phyloP scores from a whole-genome alignment of 2,797 vertebrate species.

The Poeciliopsis presidionis region DNA sequence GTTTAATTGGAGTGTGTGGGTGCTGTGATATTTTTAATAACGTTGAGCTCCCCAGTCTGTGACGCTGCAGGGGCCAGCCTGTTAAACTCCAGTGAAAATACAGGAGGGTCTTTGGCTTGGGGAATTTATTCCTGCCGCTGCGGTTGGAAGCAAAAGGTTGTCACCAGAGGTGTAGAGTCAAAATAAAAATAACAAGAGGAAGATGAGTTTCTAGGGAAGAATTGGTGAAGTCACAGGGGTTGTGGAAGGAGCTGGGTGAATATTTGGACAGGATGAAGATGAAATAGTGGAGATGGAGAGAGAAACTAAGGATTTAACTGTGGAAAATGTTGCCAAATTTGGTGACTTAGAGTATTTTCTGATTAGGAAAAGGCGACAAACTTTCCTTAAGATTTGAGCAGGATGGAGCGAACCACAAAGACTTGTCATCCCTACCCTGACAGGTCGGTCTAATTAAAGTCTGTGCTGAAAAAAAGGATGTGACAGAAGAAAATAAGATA shows the following conservation, averaged over 20 bases:
- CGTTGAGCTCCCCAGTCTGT: slow-evolving; percentile 11
- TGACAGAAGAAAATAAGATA: not conserved
- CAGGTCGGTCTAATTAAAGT: slow-evolving; percentile 46
- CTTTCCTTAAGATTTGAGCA: slow-evolving; percentile 31
- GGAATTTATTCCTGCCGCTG: slow-evolving; percentile 25
- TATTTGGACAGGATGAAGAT: slow-evolving; percentile 2
- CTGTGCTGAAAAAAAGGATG: slow-evolving; percentile 20
- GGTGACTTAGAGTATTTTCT: slow-evolving; percentile 18
- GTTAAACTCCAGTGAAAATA: slow-evolving; percentile 50
- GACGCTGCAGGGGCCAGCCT: slow-evolving; percentile 37
- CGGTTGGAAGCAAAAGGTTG: slow-evolving; percentile 37
- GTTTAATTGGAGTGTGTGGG: slow-evolving; percentile 55
- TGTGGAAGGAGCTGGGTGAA: slow-evolving; percentile 21
- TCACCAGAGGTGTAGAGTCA: slow-evolving; percentile 2
- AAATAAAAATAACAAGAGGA: slow-evolving; percentile 1
- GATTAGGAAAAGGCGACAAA: slow-evolving; percentile 6
- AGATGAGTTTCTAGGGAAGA: slow-evolving; percentile 19
- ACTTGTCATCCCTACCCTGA: slow-evolving; percentile 31
- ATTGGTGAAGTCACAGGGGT: slow-evolving; percentile 14
- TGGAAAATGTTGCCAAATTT: not conserved
- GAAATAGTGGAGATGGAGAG: slow-evolving; percentile 2
- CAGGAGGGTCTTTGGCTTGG: slow-evolving; percentile 7
- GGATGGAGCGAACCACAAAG: slow-evolving; percentile 15
- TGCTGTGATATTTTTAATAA: slow-evolving; percentile 50
- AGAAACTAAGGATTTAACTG: slow-evolving; percentile 13